Percentiles rank a stretch among this genome's conserved stretches.
Conservation (phyloP, 2,797 vertebrate species). For the Lophura swinhoii region DNA sequence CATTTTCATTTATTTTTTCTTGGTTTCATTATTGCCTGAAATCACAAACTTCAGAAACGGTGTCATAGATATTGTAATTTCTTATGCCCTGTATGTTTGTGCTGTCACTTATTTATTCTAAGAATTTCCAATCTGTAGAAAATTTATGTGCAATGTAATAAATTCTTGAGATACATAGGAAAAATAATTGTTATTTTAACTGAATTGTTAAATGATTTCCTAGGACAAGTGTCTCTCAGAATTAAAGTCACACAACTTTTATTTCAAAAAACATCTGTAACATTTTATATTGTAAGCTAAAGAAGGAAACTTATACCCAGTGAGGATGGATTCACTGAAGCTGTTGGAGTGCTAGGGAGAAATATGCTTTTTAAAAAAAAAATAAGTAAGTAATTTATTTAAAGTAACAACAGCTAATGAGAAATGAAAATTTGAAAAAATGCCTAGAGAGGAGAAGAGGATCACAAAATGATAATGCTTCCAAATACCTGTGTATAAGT, state of each 20-base stretch:
- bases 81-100: background rate
- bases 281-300: background rate
- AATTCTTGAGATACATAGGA: background rate
- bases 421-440: background rate
- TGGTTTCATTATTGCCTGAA: background rate
- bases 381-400: constrained; percentile 27
- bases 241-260: constrained; percentile 31
- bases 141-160: background rate
- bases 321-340: constrained; percentile 5
- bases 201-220: background rate
- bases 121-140: background rate
- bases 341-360: background rate
- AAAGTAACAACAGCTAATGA: background rate
- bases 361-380: background rate
- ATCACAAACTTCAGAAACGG: background rate
- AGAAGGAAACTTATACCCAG: background rate
- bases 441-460: background rate
- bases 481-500: background rate
- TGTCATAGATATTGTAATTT: background rate
- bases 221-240: background rate
- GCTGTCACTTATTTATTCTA: background rate
- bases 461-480: background rate
- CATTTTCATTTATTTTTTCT: background rate
- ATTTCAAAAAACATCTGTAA: constrained; percentile 46
- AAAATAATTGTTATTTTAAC: background rate